Evolutionary conservation across 2,113 vertebrate species (phyloP).

Genomic region (Cervus canadensis): DNA sequence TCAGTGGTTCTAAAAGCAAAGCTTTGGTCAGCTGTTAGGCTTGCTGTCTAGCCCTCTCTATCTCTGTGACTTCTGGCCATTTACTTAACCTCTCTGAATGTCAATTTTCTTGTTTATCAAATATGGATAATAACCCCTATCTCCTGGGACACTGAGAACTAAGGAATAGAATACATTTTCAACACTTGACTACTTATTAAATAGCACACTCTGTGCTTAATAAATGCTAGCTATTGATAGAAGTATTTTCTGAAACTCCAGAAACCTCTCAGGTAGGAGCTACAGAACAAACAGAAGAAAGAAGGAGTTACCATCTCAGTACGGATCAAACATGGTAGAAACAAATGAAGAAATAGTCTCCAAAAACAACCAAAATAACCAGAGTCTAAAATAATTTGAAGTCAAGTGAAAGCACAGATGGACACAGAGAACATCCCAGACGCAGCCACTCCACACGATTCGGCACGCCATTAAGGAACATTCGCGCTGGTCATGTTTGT

Average conservation of each 20-base stretch:
- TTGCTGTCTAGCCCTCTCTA: neutral
- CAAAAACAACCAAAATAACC: neutral
- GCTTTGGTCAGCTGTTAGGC: neutral
- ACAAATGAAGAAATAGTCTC: neutral
- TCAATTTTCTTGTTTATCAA: neutral
- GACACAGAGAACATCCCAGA: slow-evolving; percentile 57
- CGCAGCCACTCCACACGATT: slow-evolving; percentile 56
- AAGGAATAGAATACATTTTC: neutral
- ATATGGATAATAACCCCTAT: neutral
- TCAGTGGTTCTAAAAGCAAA: neutral
- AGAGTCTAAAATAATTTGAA: slow-evolving; percentile 65
- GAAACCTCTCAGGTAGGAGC: neutral
- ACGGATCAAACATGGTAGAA: neutral
- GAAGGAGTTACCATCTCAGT: neutral
- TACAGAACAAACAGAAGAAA: neutral
- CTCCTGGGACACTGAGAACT: neutral
- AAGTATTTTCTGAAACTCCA: neutral
- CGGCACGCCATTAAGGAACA: slow-evolving; percentile 63
- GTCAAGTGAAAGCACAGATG: slow-evolving; percentile 47
- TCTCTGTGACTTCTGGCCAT: neutral
- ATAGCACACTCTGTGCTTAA: neutral
- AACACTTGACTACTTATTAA: neutral
- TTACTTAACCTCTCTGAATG: slow-evolving; percentile 15
- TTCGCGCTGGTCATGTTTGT: slow-evolving; percentile 70
- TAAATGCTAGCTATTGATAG: neutral